These are phyloP conservation scores for Asarcornis scutulata DNA, from an alignment of 2,113 vertebrate genomes.

Conservation along the genomic window DNA sequence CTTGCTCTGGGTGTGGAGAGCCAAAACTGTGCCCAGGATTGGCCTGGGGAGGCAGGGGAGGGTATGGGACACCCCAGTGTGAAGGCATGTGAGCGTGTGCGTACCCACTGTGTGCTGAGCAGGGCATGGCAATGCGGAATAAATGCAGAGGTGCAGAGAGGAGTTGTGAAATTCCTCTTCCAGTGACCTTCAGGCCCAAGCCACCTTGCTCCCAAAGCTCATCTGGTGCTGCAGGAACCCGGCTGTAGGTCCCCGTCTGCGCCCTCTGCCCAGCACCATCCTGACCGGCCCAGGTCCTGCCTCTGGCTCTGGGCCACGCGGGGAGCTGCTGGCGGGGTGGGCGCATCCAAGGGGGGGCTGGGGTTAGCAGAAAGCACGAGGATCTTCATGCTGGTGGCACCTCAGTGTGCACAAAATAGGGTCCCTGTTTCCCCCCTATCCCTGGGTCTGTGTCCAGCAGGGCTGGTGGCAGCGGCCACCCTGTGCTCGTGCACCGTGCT, in stretches of 20 bases:
- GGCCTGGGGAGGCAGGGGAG: neutral
- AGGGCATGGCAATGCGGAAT: neutral
- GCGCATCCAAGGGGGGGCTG: neutral
- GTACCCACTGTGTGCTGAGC: accelerated
- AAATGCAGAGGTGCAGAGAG: neutral
- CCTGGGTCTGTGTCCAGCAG: accelerated
- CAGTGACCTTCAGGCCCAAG: neutral
- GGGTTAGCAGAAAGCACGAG: neutral
- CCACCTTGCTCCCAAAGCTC: neutral
- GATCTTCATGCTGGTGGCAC: neutral
- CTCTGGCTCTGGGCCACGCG: neutral
- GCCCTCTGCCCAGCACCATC: neutral
- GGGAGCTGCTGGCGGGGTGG: neutral
- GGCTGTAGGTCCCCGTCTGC: neutral
- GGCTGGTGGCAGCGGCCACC: neutral
- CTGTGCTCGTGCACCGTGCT: neutral
- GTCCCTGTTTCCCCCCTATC: accelerated
- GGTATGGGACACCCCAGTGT: neutral
- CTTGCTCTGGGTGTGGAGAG: neutral
- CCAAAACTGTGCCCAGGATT: too few relatives aligned
- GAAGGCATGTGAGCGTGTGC: too few relatives aligned
- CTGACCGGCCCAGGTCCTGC: accelerated
- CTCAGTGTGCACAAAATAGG: neutral
- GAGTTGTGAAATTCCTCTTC: neutral
- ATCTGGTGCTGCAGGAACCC: neutral